Conservation (phyloP, 1,140 invertebrate genomes). For the Drosophila truncata region DNA sequence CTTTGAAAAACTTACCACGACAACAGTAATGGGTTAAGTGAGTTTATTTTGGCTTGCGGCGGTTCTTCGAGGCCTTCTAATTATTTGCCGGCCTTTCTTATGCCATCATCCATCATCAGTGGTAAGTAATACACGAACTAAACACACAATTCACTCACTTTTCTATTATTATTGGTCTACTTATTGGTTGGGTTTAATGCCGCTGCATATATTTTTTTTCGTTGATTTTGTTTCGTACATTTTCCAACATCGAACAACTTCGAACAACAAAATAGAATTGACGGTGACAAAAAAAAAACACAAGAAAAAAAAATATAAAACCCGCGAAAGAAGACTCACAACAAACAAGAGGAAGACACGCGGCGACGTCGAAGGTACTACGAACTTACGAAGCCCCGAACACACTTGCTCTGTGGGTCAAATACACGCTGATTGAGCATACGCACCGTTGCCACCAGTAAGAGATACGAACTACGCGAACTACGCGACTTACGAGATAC, state of each 20-base stretch:
- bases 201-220: constrained; percentile 3
- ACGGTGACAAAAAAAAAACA: not conserved
- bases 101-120: constrained; percentile 34
- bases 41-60: constrained; percentile 6
- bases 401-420: constrained; percentile 66
- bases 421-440: constrained; percentile 20
- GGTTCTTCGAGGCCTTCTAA: not conserved
- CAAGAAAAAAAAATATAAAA: constrained; percentile 8
- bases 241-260: constrained; percentile 7
- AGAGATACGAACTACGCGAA: constrained; percentile 1
- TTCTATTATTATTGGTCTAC: constrained; percentile 12
- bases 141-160: constrained; percentile 20
- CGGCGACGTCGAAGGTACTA: constrained; percentile 1
- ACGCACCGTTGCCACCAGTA: constrained; percentile 27
- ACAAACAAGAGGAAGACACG: constrained; percentile 52
- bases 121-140: constrained; percentile 8
- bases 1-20: constrained; percentile 19
- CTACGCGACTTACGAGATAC: not conserved
- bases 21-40: constrained; percentile 7
- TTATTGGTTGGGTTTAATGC: constrained; percentile 9
- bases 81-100: constrained; percentile 27
- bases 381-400: constrained; percentile 6
- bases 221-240: constrained; percentile 32
- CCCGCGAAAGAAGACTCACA: constrained; percentile 46
- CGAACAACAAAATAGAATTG: constrained; percentile 1